Base-by-base conservation (phyloP, 2,797 vertebrate species). In the Rhinoraja longicauda region DNA sequence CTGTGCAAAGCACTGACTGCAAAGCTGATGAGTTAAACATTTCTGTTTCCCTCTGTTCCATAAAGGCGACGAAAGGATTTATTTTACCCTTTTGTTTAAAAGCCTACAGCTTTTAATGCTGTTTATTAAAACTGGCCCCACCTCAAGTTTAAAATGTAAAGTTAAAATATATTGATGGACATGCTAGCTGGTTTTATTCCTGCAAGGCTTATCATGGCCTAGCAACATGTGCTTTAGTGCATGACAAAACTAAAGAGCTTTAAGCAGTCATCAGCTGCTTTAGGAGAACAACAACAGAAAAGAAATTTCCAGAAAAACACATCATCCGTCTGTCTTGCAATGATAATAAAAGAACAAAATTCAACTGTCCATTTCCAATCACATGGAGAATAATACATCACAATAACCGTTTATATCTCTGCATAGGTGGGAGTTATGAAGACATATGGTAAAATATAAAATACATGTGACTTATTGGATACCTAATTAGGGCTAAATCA, bases 21-120 rank as follows among this genome's bases (percentile, higher is more conserved):
- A 99, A 98, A 99, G 98, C 98, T 99, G 98, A 99, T 99, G 98
- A 99, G 98, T 98, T 99, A 99, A 99, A 99, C 99, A 99, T 99
- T 99, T 99, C 98, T 99, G 98, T 98, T 99, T 99, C 98, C 99
- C 98, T 98, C 98, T 98, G 98, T 99, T 99, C 99, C 98, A 98
- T 99, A 99, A 98, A 98, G 98, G 99, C 99, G 98, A 98, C 98
- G 98, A 98, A 96, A 92, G 98, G 98, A 99, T 98, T 98, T 99
- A 99, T 98, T 97, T 96, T 97, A 97, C 96, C 96, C 96, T 94
- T 97, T 97, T 97, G 98, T 97, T 97, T 93, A 96, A 98, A 97
- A 97, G 95, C 99, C 97, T 98, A 97, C 97, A 98, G 98, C 98
- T 98, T 98, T 97, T 95, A 96, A 98, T 97, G 98, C 97, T 97